A percentile compares a stretch with the other conserved stretches of the same genome.
These are phyloP conservation scores for Hippocampus mohnikei DNA, from an alignment of 2,113 vertebrate genomes.

Conservation along the genomic window DNA sequence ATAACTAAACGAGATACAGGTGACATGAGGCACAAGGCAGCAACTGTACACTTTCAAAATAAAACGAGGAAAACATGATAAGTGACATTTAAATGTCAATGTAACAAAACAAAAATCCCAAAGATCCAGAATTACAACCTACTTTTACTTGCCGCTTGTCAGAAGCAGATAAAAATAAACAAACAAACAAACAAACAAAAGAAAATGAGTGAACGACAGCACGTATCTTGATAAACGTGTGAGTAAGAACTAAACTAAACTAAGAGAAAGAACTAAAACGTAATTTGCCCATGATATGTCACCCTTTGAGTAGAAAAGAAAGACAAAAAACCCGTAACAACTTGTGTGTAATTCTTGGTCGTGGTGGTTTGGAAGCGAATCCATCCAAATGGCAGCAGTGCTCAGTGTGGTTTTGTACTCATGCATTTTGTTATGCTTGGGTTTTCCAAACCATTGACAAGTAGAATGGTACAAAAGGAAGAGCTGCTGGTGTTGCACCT, in stretches of 20 bases:
- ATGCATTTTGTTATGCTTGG: neutral
- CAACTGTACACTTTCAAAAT: neutral
- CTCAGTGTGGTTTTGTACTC: conserved; percentile 2
- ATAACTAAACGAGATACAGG: neutral
- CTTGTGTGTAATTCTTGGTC: neutral
- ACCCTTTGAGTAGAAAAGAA: neutral
- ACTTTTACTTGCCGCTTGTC: too few relatives aligned
- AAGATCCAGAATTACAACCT: too few relatives aligned
- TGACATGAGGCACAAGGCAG: neutral
- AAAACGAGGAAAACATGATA: neutral
- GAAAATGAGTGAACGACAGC: too few relatives aligned
- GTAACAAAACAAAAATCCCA: too few relatives aligned
- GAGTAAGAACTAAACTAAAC: too few relatives aligned
- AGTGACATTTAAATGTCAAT: neutral
- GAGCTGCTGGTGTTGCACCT: neutral
- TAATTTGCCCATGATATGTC: neutral
- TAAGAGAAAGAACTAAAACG: neutral
- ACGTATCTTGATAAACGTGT: too few relatives aligned
- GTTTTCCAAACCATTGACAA: neutral
- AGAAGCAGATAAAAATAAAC: too few relatives aligned
- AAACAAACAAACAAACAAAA: too few relatives aligned
- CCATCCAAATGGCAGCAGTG: neutral
- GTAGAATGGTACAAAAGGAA: neutral
- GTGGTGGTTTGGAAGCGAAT: neutral
- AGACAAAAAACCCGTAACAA: neutral